Conservation (phyloP, 2,797 vertebrate species). For the Antennarius maculatus region DNA sequence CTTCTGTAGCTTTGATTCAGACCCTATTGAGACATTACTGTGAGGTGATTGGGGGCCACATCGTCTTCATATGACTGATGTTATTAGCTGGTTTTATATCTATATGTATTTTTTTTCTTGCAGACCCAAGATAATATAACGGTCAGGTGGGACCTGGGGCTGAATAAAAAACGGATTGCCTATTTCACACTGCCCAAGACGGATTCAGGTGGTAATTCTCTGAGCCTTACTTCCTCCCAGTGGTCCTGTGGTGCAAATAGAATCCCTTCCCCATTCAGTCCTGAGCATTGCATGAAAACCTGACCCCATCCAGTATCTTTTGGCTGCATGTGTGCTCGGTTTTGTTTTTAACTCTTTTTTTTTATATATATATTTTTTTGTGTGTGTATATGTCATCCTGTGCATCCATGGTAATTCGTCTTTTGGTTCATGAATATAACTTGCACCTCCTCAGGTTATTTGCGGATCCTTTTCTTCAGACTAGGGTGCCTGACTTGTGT, state of each 20-base stretch:
- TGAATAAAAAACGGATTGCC: slow-evolving; percentile 99
- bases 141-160: slow-evolving; percentile 98
- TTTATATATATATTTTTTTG: slow-evolving; percentile 17
- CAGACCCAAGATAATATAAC: slow-evolving; percentile 99
- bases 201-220: slow-evolving; percentile 90
- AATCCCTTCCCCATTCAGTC: slow-evolving; percentile 56
- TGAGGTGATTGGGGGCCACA: too few relatives aligned
- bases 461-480: neutral
- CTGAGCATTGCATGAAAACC: slow-evolving; percentile 60
- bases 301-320: slow-evolving; percentile 66
- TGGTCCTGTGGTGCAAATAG: slow-evolving; percentile 71
- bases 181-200: slow-evolving; percentile 99
- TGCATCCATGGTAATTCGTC: slow-evolving; percentile 38
- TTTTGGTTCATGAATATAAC: slow-evolving; percentile 6
- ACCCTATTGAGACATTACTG: neutral
- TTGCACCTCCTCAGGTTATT: slow-evolving; percentile 9
- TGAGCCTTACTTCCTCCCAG: slow-evolving; percentile 58
- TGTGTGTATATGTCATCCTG: slow-evolving; percentile 20
- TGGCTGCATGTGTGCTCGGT: slow-evolving; percentile 56
- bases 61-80: too few relatives aligned
- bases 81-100: neutral
- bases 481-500: slow-evolving; percentile 8
- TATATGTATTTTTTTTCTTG: slow-evolving; percentile 5
- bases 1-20: neutral
- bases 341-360: slow-evolving; percentile 31